Conservation (phyloP, 1,140 invertebrate genomes). For the Drosophila nannoptera region DNA sequence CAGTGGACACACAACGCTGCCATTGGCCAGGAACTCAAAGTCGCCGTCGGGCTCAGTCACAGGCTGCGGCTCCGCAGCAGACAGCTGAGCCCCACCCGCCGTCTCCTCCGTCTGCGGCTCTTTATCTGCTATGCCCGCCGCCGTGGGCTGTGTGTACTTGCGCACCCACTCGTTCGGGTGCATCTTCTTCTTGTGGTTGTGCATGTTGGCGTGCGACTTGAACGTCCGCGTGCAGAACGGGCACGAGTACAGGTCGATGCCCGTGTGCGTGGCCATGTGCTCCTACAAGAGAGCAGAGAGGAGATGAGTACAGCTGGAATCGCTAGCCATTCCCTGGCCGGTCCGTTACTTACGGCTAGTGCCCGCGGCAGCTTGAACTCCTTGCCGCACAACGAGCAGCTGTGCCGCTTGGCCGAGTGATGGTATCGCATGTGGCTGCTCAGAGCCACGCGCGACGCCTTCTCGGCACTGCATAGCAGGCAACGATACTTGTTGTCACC, state of each 20-base stretch:
- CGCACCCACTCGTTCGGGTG: slow-evolving; percentile 73
- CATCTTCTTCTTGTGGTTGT: slow-evolving; percentile 75
- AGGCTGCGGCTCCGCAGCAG: neutral
- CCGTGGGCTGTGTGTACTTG: slow-evolving; percentile 59
- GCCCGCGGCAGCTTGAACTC: slow-evolving; percentile 65
- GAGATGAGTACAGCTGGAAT: neutral
- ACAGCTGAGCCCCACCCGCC: neutral
- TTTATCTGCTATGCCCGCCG: neutral
- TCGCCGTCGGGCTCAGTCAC: neutral
- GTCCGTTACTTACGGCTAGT: slow-evolving; percentile 46
- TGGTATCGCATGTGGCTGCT: slow-evolving; percentile 72
- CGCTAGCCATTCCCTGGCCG: too few relatives aligned
- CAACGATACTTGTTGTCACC: slow-evolving; percentile 64
- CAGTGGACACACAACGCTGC: neutral
- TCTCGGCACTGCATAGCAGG: slow-evolving; percentile 61
- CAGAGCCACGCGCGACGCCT: slow-evolving; percentile 66
- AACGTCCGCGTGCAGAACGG: slow-evolving; percentile 70
- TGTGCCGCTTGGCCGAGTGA: slow-evolving; percentile 65
- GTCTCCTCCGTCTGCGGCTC: neutral
- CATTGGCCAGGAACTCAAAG: neutral
- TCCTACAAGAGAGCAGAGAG: slow-evolving; percentile 43
- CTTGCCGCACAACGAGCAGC: slow-evolving; percentile 68
- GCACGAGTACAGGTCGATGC: slow-evolving; percentile 70
- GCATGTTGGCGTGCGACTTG: slow-evolving; percentile 75
- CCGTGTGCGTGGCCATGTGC: slow-evolving; percentile 75